Evolutionary conservation across 2,888 invertebrate genomes (phyloP), one percentile per base, ranked within the genome.

Genomic region (Platerodrilus igneus): DNA sequence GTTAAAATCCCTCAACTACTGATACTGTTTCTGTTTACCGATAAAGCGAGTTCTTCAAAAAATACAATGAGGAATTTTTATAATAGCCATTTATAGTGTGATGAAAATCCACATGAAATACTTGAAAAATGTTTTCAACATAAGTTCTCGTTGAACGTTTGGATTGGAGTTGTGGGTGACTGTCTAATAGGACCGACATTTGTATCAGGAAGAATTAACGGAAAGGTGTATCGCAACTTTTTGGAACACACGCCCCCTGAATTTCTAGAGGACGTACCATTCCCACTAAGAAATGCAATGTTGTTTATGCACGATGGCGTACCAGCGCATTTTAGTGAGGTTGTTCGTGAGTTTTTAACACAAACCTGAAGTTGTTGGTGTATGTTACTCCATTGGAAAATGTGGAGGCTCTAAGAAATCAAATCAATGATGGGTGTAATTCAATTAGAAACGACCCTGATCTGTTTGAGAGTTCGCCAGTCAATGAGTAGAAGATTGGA

Each of bases 241-340:
- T 31, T 45, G 27, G 19, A 37, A 32, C 14, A 36, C 22, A 9
- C 25, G 19, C 31, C 47, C 23, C 43, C 43, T 31, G 35, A 16
- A 20, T 41, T 47, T 13, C 36, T 47, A 25, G 45, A 52, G 37
- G 39, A 51, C 31, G 37, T 55, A 32, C 36, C 47, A 43, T 37
- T 50, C 19, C 36, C 39, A 43, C 44, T 43, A 15, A 38, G 50
- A 39, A 46, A 35, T 37, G 50, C 61, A 59, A 50, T 55, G 48
- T 51, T 50, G 48, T 53, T 47, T 39, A 42, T 49, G 45, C 46
- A 50, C 16, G 32, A 69, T 67, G 48, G 53, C 22, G 50, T 46
- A 17, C 51, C 48, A 41, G 43, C 54, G 10, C 55, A 56, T 40
- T 55, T 47, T 21, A 45, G 51, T 40, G 19, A 36, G 29, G 30